phyloP scores from a whole-genome alignment of 2,888 invertebrate genomes.

The Caenorhabditis angaria region DNA sequence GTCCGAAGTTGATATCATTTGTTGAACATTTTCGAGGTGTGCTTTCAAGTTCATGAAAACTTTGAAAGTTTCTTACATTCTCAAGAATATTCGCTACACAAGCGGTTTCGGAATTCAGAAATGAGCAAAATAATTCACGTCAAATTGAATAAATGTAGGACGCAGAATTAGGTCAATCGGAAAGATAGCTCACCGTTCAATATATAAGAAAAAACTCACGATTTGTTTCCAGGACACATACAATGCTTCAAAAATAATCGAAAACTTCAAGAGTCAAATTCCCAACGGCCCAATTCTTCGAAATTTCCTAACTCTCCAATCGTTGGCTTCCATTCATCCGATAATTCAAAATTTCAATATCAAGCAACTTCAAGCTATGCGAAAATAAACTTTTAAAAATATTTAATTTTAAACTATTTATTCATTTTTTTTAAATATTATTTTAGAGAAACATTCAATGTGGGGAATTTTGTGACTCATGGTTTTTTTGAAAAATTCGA shows the following conservation, averaged over 20 bases:
- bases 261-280: background rate
- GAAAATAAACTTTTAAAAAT: background rate
- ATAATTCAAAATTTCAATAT: background rate
- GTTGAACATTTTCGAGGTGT: no score
- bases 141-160: no score
- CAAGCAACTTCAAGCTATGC: background rate
- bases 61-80: no score
- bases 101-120: no score
- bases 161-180: no score
- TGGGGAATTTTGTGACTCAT: background rate
- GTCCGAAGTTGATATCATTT: no score
- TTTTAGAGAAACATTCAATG: background rate
- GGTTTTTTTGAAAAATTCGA: background rate
- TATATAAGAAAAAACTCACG: no score
- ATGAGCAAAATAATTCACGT: no score
- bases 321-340: background rate
- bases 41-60: no score
- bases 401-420: background rate
- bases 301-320: background rate
- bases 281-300: background rate
- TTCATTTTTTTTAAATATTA: background rate
- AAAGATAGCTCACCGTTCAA: no score
- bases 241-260: background rate
- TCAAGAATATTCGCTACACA: no score
- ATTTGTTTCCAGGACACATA: no score